Evolutionary conservation across 2,888 invertebrate species (phyloP).

Genomic region (Geophilus truncorum): DNA sequence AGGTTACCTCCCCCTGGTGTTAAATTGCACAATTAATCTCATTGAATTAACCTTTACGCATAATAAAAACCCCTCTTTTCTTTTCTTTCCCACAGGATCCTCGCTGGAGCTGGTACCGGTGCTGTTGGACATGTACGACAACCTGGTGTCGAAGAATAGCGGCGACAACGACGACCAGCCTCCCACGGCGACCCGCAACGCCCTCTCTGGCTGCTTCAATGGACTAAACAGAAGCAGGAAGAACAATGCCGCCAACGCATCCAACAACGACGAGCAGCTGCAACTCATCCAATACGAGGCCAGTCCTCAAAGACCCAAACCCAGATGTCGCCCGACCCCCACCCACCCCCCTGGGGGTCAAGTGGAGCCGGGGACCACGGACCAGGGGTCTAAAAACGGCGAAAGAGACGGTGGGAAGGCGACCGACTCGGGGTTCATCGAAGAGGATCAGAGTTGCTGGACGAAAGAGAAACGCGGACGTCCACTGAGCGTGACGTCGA

Average conservation of each 20-base stretch:
- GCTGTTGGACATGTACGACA: constrained; percentile 80
- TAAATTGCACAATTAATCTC: too few relatives aligned
- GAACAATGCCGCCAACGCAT: background rate
- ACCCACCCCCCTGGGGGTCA: background rate
- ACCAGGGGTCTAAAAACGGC: background rate
- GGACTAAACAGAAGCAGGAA: background rate
- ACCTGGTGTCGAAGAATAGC: constrained; percentile 51
- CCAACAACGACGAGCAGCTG: background rate
- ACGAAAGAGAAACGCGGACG: constrained; percentile 40
- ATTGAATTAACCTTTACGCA: too few relatives aligned
- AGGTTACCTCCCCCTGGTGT: too few relatives aligned
- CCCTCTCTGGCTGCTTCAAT: background rate
- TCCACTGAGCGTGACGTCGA: constrained; percentile 48
- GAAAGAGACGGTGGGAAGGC: background rate
- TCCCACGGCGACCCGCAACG: constrained; percentile 34
- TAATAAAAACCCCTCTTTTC: constrained; percentile 37
- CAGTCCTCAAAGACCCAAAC: background rate
- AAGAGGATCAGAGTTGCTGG: background rate
- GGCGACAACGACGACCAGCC: constrained; percentile 41
- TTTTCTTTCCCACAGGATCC: constrained; percentile 65
- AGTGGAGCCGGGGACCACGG: background rate
- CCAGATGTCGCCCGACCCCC: background rate
- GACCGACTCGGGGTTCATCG: constrained; percentile 25
- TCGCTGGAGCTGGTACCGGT: constrained; percentile 76
- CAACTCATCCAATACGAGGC: background rate